These are phyloP conservation scores for Cololabis saira DNA, from an alignment of 2,113 vertebrate genomes.

Conservation along the genomic window DNA sequence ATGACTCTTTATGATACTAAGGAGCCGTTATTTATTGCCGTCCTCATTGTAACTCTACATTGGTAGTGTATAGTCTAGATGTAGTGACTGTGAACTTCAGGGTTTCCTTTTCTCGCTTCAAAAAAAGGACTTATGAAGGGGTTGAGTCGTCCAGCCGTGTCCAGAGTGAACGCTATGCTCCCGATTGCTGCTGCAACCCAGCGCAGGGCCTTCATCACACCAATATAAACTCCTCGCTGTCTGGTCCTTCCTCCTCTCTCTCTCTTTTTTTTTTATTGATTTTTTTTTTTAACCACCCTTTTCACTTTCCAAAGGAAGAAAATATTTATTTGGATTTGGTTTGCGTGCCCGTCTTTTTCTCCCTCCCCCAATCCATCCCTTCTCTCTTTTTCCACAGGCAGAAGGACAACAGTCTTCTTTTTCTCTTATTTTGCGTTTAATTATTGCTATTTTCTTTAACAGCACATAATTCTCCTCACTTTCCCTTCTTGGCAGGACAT, in stretches of 20 bases:
- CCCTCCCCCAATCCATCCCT: slow-evolving; percentile 33
- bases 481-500: slow-evolving; percentile 65
- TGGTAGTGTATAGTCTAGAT: slow-evolving; percentile 88
- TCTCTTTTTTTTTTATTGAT: not conserved
- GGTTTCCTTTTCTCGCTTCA: slow-evolving; percentile 67
- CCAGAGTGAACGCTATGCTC: slow-evolving; percentile 57
- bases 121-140: slow-evolving; percentile 72
- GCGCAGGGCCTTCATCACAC: slow-evolving; percentile 76
- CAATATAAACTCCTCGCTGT: slow-evolving; percentile 71
- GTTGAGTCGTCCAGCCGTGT: slow-evolving; percentile 65
- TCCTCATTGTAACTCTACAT: slow-evolving; percentile 63
- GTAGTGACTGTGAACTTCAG: slow-evolving; percentile 83
- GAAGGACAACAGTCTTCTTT: slow-evolving; percentile 57
- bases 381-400: slow-evolving; percentile 60
- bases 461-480: slow-evolving; percentile 74
- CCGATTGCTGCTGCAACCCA: slow-evolving; percentile 70
- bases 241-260: slow-evolving; percentile 53
- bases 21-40: slow-evolving; percentile 62
- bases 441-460: slow-evolving; percentile 77
- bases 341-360: slow-evolving; percentile 69
- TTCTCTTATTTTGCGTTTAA: slow-evolving; percentile 72
- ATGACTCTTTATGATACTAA: slow-evolving; percentile 62
- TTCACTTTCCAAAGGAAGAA: slow-evolving; percentile 78
- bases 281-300: slow-evolving; percentile 49
- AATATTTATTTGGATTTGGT: slow-evolving; percentile 80